Percentiles rank a stretch among this genome's conserved stretches.
phyloP scores from a whole-genome alignment of 2,797 vertebrate species.

The Threskiornis aethiopicus region DNA sequence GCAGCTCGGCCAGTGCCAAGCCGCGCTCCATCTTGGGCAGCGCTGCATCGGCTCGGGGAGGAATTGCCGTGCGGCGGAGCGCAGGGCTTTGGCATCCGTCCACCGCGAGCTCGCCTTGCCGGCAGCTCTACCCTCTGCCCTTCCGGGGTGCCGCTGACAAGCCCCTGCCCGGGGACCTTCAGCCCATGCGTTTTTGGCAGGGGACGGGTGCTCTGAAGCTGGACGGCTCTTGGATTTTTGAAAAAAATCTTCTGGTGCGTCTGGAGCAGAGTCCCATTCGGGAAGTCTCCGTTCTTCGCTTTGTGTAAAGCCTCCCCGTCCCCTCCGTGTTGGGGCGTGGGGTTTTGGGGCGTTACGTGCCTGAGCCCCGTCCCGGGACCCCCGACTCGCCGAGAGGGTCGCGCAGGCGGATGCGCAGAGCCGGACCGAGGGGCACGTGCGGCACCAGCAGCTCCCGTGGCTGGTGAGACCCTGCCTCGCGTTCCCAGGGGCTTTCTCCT shows the following conservation, averaged over 20 bases:
- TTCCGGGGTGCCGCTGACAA: neutral
- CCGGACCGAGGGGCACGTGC: neutral
- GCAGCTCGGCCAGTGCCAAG: neutral
- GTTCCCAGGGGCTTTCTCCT: rapidly evolving
- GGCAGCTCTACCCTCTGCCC: neutral
- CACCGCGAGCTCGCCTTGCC: neutral
- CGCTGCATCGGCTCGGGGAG: neutral
- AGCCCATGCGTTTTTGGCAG: rapidly evolving
- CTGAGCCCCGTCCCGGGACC: neutral
- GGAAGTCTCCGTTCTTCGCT: rapidly evolving
- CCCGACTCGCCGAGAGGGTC: too few species aligned
- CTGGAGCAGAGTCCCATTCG: neutral
- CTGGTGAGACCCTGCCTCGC: neutral
- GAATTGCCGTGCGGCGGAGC: neutral
- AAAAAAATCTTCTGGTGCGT: neutral
- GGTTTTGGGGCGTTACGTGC: neutral
- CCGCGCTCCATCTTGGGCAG: neutral
- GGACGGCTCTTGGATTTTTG: neutral
- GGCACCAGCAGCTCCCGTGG: neutral
- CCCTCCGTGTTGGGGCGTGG: neutral
- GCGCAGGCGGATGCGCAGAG: rapidly evolving
- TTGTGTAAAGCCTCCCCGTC: neutral
- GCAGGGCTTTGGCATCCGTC: neutral
- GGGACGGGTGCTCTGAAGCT: neutral
- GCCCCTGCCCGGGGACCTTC: neutral